Conservation (phyloP, 2,888 invertebrate genomes). For the Leucania comma region DNA sequence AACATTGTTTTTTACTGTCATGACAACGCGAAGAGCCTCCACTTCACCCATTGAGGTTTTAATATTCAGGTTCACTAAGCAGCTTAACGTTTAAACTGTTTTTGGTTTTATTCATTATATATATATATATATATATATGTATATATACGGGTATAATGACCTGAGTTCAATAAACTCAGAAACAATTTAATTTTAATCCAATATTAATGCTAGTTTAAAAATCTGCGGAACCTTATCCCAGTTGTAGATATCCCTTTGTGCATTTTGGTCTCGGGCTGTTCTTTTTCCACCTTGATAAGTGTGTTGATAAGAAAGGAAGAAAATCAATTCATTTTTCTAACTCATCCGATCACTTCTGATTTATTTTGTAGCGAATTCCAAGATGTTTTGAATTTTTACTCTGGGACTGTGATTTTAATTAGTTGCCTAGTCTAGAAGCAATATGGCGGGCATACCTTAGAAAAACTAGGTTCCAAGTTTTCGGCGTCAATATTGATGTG, state of each 20-base stretch:
- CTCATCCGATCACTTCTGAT: background rate
- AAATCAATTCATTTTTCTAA: no score
- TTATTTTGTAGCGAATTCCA: no score
- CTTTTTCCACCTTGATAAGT: background rate
- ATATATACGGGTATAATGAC: no score
- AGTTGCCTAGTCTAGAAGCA: no score
- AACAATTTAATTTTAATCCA: background rate
- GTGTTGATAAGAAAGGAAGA: no score
- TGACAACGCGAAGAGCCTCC: constrained; percentile 50
- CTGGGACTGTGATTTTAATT: background rate
- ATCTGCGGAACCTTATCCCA: background rate
- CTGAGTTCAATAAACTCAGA: no score
- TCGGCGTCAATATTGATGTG: background rate
- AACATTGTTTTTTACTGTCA: constrained; percentile 75
- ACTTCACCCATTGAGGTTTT: constrained; percentile 5
- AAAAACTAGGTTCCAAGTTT: background rate
- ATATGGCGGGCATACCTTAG: background rate
- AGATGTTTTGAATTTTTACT: background rate
- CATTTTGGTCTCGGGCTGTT: no score
- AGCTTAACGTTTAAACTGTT: background rate
- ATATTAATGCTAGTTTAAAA: background rate
- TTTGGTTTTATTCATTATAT: no score
- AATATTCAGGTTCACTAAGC: background rate
- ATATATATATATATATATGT: no score
- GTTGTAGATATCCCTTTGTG: background rate